Percentiles rank a stretch among this genome's conserved stretches.
Conservation (phyloP, 2,888 invertebrate species). For the Theretra japonica region DNA sequence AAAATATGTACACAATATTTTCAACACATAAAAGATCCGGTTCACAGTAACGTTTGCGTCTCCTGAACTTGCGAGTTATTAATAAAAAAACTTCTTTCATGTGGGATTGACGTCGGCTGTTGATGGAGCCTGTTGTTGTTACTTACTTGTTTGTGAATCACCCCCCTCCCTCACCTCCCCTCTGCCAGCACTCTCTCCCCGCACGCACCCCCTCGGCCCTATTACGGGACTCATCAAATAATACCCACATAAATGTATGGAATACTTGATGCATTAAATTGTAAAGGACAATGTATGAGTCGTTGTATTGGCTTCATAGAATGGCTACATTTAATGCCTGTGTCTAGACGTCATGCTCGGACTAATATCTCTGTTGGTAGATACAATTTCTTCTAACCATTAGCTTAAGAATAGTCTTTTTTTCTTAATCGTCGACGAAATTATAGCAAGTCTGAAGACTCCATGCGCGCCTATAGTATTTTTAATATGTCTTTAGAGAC, state of each 20-base stretch:
- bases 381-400: too few species aligned
- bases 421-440: too few species aligned
- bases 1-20: too few species aligned
- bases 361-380: too few species aligned
- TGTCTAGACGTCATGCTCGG: too few species aligned
- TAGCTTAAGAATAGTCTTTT: too few species aligned
- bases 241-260: background rate
- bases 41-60: conserved; percentile 11
- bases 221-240: background rate
- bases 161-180: background rate
- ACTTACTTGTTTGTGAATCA: conserved; percentile 44
- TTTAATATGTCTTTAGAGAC: too few species aligned
- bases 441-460: too few species aligned
- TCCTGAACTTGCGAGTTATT: conserved; percentile 31
- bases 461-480: too few species aligned
- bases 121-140: conserved; percentile 48
- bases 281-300: background rate
- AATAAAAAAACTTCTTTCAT: conserved; percentile 56
- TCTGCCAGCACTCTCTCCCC: background rate
- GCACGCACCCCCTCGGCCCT: background rate
- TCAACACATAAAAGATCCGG: background rate
- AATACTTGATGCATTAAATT: background rate
- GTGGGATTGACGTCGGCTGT: conserved; percentile 55
- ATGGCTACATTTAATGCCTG: background rate
- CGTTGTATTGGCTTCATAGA: background rate